Percentiles rank a stretch among this genome's conserved stretches.
phyloP scores from a whole-genome alignment of 2,113 vertebrate species.

The Hiodon alosoides region DNA sequence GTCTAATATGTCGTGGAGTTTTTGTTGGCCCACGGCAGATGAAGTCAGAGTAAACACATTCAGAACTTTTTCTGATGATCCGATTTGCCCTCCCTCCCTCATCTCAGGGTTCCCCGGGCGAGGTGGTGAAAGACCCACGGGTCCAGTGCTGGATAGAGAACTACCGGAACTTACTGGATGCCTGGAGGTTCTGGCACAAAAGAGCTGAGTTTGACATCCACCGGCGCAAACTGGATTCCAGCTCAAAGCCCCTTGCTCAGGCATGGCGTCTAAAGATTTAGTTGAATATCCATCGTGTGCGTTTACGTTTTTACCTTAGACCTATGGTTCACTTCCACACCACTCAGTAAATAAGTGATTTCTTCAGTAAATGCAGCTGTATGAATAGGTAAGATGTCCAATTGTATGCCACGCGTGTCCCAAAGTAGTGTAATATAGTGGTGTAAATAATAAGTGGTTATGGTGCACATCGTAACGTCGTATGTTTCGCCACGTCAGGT shows the following conservation, averaged over 20 bases:
- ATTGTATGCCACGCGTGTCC: too few species aligned
- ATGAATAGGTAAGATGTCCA: too few species aligned
- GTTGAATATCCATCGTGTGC: too few species aligned
- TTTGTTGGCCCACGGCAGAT: background rate
- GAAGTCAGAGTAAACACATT: too few species aligned
- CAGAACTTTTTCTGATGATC: too few species aligned
- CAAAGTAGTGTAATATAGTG: too few species aligned
- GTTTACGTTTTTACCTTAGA: too few species aligned
- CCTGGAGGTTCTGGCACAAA: constrained; percentile 98
- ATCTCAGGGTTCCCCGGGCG: constrained; percentile 81
- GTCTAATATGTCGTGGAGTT: background rate
- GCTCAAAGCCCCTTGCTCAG: constrained; percentile 96
- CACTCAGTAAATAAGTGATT: too few species aligned
- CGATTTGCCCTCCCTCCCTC: background rate
- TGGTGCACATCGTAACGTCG: too few species aligned
- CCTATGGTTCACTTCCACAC: too few species aligned
- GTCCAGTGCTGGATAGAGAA: constrained; percentile 99
- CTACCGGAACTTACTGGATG: constrained; percentile 93
- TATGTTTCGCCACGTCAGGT: constrained; percentile 61
- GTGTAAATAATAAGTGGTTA: too few species aligned
- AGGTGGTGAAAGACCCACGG: constrained; percentile 89
- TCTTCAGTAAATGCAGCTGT: too few species aligned
- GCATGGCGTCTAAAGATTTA: constrained; percentile 47
- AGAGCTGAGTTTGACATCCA: constrained; percentile 98
- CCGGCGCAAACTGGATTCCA: constrained; percentile 91